These are phyloP conservation scores for Paguma larvata DNA, from an alignment of 2,797 vertebrate species.

Conservation along the genomic window DNA sequence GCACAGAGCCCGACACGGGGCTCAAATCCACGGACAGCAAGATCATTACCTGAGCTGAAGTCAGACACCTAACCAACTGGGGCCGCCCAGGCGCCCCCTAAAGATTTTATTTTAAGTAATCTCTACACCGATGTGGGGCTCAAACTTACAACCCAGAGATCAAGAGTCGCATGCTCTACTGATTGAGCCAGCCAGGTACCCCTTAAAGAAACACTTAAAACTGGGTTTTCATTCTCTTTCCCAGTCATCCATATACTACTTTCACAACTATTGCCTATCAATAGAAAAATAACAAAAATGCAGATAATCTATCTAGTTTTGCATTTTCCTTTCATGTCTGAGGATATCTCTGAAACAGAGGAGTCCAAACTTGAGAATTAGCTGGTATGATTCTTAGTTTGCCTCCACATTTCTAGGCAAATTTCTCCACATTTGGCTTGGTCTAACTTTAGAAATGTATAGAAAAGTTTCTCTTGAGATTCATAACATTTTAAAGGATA, in stretches of 20 bases:
- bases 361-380: not conserved
- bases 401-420: not conserved
- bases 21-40: no score
- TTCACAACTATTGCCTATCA: not conserved
- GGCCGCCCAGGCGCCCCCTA: no score
- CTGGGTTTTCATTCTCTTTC: conserved; percentile 3
- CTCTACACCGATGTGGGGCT: not conserved
- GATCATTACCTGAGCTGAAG: no score
- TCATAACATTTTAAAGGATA: conserved; percentile 21
- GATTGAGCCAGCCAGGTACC: not conserved
- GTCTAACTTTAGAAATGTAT: conserved; percentile 2
- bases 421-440: conserved; percentile 21
- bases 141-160: not conserved
- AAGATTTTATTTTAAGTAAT: not conserved
- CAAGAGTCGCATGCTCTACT: not conserved
- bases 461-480: conserved; percentile 50
- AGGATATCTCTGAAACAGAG: not conserved
- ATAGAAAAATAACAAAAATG: not conserved
- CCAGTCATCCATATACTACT: not conserved
- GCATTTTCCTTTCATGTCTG: not conserved
- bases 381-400: not conserved
- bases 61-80: no score
- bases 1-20: no score
- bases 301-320: not conserved
- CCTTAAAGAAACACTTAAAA: conserved; percentile 44